Evolutionary conservation across 2,888 invertebrate genomes (phyloP).

Genomic region (Arctia plantaginis): DNA sequence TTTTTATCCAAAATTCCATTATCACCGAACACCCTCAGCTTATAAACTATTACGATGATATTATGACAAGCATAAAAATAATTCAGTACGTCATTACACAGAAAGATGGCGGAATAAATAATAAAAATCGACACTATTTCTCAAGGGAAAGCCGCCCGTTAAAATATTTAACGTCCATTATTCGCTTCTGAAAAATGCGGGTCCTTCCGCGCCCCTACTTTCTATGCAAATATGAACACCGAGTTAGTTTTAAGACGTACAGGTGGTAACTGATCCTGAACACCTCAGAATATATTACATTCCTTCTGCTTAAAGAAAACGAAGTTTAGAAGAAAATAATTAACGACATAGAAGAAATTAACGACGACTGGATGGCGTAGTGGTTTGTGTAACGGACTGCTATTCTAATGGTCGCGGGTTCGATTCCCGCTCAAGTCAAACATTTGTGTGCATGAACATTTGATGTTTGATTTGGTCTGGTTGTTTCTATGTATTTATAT

Average conservation of each 20-base stretch:
- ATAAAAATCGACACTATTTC: slow-evolving; percentile 69
- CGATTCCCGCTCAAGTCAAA: too few species aligned
- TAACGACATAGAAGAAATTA: too few species aligned
- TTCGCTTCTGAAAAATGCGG: slow-evolving; percentile 70
- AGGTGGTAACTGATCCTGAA: slow-evolving; percentile 4
- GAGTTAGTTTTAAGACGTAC: slow-evolving; percentile 44
- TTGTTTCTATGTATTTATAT: too few species aligned
- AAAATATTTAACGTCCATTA: slow-evolving; percentile 74
- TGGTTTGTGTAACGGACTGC: too few species aligned
- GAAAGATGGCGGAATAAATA: slow-evolving; percentile 64
- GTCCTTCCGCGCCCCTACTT: slow-evolving; percentile 70
- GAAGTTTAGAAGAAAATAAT: not conserved
- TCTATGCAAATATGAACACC: slow-evolving; percentile 70
- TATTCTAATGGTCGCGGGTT: too few species aligned
- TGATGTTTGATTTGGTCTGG: too few species aligned
- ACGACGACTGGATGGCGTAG: too few species aligned
- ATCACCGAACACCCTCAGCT: not conserved
- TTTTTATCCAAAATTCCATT: not conserved
- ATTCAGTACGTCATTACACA: slow-evolving; percentile 43
- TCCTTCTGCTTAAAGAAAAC: not conserved
- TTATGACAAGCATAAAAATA: slow-evolving; percentile 50
- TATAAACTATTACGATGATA: slow-evolving; percentile 41
- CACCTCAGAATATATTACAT: not conserved
- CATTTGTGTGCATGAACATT: too few species aligned
- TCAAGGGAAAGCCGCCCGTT: slow-evolving; percentile 64